Conservation (phyloP, 2,797 vertebrate genomes). For the Sciaenops ocellatus region DNA sequence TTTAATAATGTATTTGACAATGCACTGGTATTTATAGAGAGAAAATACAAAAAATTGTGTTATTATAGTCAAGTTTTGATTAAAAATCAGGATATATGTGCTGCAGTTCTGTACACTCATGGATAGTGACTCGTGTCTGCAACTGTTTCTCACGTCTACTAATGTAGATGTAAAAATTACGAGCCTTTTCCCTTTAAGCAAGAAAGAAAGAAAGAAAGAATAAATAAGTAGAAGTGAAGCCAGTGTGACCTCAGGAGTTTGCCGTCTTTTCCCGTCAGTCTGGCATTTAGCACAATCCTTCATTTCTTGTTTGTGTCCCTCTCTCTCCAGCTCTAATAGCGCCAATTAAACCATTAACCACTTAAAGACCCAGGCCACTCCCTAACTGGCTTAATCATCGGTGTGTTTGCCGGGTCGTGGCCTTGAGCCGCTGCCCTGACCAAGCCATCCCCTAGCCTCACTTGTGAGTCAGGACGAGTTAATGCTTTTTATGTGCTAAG, state of each 20-base stretch:
- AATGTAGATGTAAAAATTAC: slow-evolving; percentile 11
- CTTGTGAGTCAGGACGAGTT: slow-evolving; percentile 60
- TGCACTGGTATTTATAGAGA: not conserved
- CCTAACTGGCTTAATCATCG: slow-evolving; percentile 76
- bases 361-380: slow-evolving; percentile 71
- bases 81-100: not conserved
- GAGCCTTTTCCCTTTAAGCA: slow-evolving; percentile 39
- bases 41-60: not conserved
- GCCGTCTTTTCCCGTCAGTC: slow-evolving; percentile 41
- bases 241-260: slow-evolving; percentile 30
- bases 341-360: slow-evolving; percentile 85
- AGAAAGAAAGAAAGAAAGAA: slow-evolving; percentile 17
- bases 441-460: slow-evolving; percentile 48
- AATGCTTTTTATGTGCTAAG: slow-evolving; percentile 62
- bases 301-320: slow-evolving; percentile 58
- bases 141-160: not conserved
- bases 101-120: not conserved
- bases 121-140: not conserved
- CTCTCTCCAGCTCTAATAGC: slow-evolving; percentile 73
- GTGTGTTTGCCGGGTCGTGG: slow-evolving; percentile 59
- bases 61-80: not conserved
- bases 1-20: not conserved
- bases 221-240: slow-evolving; percentile 28
- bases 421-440: slow-evolving; percentile 53
- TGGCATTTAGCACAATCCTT: slow-evolving; percentile 55